Base-by-base conservation (phyloP, 64 coral and sea anemone species). In the Cladopsammia gracilis region DNA sequence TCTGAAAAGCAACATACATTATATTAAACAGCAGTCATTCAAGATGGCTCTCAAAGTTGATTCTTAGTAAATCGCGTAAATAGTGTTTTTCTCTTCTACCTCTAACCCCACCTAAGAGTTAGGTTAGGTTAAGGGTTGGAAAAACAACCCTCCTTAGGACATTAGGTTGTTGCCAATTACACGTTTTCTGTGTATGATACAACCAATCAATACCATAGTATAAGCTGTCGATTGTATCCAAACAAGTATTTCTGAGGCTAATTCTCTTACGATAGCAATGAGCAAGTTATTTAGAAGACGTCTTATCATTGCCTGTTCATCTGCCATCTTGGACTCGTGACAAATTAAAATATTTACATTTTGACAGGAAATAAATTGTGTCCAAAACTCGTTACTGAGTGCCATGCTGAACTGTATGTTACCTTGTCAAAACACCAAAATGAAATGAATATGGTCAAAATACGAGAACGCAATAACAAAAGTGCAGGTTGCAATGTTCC, bases 261-360 rank as follows among this genome's bases (percentile, higher is more conserved):
- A 25, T 68, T 68, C 65, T 20, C 6, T 7, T 24, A 68, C 23
- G 65, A 68, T 68, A 68, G 20, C 3, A 68, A 25, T 10, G 22
- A 25, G 65, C 20, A 20, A 68, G 65, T 68, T 68, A 68, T 25
- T 7, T 68, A 68, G 22, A 68, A 68, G 65, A 68, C 22, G 65
- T 68, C 65, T 68, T 68, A 68, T 68, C 65, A n/a, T n/a, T n/a
- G n/a, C n/a, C n/a, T 68, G 65, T 68, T 68, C 22, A 20, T 68
- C 65, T 3, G 65, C 65, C 65, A 68, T 68, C 65, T 68, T 68
- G 65, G 65, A 25, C 10, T 68, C 65, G 22, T 3, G 1, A 25
- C 65, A 54, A 68, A 68, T 68, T 4, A 68, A n/a, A n/a, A n/a
- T n/a, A n/a, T n/a, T n/a, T n/a, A n/a, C n/a, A n/a, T n/a, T n/a